Conservation (phyloP, 2,797 vertebrate genomes). For the Chaenodraco wilsoni region DNA sequence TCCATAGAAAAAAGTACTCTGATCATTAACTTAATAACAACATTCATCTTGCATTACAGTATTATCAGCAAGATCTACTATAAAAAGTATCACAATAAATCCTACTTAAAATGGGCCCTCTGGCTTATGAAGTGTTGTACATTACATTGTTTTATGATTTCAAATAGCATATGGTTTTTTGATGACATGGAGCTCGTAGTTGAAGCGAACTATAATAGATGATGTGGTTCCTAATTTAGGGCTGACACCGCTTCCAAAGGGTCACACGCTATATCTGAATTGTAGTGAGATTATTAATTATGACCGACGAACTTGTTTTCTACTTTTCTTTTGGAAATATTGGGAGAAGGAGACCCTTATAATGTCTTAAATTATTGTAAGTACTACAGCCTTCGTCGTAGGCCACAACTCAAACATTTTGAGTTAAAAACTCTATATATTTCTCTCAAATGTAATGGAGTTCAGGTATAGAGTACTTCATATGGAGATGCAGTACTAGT, state of each 20-base stretch:
- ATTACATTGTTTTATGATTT: neutral
- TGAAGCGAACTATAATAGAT: neutral
- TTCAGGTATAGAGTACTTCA: neutral
- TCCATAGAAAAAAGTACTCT: neutral
- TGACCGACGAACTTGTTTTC: neutral
- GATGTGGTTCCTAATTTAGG: neutral
- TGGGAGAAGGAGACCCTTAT: too few relatives aligned
- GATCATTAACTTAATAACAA: neutral
- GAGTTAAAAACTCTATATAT: neutral
- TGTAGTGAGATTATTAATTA: neutral
- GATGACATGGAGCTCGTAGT: too few relatives aligned
- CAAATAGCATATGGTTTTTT: too few relatives aligned
- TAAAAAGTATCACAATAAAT: neutral
- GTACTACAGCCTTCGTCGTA: neutral
- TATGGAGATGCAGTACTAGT: neutral
- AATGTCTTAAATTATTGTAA: too few relatives aligned
- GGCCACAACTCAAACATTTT: neutral
- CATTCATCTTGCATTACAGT: neutral
- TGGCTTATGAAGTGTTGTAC: neutral
- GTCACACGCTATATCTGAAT: neutral
- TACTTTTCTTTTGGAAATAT: neutral
- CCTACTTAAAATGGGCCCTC: neutral
- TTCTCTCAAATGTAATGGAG: neutral
- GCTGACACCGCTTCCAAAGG: neutral
- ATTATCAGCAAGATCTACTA: neutral